Conservation (phyloP, 2,113 vertebrate genomes). For the Chamaea fasciata region DNA sequence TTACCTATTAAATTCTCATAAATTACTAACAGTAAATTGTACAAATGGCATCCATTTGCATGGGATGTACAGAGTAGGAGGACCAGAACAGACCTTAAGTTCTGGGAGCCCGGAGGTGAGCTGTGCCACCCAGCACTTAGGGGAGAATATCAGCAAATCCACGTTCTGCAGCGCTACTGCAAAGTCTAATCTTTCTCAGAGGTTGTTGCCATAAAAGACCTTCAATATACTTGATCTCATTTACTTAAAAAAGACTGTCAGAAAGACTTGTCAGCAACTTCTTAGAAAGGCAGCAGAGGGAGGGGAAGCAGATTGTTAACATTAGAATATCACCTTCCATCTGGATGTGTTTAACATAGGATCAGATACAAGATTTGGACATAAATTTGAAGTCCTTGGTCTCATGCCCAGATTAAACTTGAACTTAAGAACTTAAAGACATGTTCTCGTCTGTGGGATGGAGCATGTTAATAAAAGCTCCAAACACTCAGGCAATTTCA, state of each 20-base stretch:
- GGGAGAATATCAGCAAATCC: background rate
- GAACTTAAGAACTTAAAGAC: conserved; percentile 20
- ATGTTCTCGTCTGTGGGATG: background rate
- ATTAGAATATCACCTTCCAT: conserved; percentile 60
- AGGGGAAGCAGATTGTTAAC: conserved; percentile 40
- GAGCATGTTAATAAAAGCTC: background rate
- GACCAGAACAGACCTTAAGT: background rate
- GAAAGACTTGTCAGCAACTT: conserved; percentile 57
- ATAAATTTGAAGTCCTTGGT: conserved; percentile 31
- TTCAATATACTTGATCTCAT: conserved; percentile 20
- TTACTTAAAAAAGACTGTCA: conserved; percentile 45
- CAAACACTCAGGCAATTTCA: background rate
- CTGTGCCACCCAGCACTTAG: background rate
- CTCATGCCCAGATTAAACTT: conserved; percentile 36
- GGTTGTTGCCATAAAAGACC: conserved; percentile 11
- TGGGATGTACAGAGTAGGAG: background rate
- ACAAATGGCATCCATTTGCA: background rate
- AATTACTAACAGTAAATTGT: background rate
- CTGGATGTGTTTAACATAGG: conserved; percentile 35
- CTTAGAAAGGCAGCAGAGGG: conserved; percentile 42
- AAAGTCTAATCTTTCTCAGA: background rate
- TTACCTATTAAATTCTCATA: background rate
- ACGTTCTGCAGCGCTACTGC: background rate
- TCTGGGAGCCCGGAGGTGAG: background rate
- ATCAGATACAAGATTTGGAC: conserved; percentile 39